Evolutionary conservation across 2,797 vertebrate genomes (phyloP).

Genomic region (Sebastes matsubarae): DNA sequence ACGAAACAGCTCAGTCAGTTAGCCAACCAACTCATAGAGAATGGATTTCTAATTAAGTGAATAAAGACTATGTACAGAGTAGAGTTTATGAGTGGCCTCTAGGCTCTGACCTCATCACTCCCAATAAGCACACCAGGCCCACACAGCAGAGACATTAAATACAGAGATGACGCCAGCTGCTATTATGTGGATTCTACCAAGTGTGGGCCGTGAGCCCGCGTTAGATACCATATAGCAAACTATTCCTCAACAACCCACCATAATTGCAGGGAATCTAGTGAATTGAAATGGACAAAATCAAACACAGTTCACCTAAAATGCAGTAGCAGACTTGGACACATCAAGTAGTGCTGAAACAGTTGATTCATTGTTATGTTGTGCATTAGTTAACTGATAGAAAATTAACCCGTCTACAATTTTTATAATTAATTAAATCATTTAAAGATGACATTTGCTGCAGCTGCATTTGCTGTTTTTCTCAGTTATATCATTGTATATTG

Average conservation of each 20-base stretch:
- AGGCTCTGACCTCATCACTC: slow-evolving; percentile 8
- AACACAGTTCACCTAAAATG: neutral
- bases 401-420: neutral
- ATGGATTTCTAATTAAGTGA: slow-evolving; percentile 9
- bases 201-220: neutral
- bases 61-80: neutral
- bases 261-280: neutral
- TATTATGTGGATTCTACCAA: neutral
- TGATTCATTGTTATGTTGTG: neutral
- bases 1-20: neutral
- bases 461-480: neutral
- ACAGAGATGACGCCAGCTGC: neutral
- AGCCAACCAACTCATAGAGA: neutral
- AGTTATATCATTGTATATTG: neutral
- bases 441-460: neutral
- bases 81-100: neutral
- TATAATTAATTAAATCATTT: neutral
- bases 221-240: neutral
- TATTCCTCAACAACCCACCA: too few relatives aligned
- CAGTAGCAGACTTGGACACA: neutral
- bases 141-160: slow-evolving; percentile 17
- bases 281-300: neutral
- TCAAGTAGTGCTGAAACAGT: neutral
- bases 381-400: neutral
- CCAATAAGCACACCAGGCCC: neutral